phyloP scores from a whole-genome alignment of 37 sponge, comb jelly and placozoan species.

The Mnemiopsis leidyi region DNA sequence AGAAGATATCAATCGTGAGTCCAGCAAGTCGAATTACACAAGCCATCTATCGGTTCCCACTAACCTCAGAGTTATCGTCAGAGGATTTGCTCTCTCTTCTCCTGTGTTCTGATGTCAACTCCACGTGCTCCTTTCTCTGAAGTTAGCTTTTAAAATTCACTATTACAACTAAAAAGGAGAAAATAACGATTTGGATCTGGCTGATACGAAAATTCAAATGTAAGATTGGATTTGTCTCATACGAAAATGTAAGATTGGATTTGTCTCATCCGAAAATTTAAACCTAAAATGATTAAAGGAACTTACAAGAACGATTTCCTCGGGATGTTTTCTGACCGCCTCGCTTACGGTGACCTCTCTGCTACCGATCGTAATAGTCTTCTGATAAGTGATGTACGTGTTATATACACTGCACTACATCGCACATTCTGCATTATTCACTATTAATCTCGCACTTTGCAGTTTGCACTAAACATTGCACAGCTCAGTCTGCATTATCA shows the following conservation, averaged over 20 bases:
- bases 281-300: no score
- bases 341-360: background rate
- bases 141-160: background rate
- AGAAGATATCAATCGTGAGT: no score
- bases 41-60: background rate
- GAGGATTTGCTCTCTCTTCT: background rate
- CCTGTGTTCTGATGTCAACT: background rate
- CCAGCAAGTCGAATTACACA: background rate
- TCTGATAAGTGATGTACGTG: background rate
- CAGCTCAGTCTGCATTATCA: no score
- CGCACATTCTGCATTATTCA: no score
- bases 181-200: background rate
- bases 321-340: slow-evolving; percentile 5
- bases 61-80: background rate
- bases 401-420: no score
- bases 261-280: no score
- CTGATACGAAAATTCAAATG: no score
- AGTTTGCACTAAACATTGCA: no score
- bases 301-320: background rate
- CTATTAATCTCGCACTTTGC: no score
- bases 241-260: no score
- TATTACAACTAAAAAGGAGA: background rate
- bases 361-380: background rate
- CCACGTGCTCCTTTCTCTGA: background rate
- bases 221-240: no score